phyloP scores from a whole-genome alignment of 92 coral and sea anemone genomes.

The Umimayanthus chanpuru region DNA sequence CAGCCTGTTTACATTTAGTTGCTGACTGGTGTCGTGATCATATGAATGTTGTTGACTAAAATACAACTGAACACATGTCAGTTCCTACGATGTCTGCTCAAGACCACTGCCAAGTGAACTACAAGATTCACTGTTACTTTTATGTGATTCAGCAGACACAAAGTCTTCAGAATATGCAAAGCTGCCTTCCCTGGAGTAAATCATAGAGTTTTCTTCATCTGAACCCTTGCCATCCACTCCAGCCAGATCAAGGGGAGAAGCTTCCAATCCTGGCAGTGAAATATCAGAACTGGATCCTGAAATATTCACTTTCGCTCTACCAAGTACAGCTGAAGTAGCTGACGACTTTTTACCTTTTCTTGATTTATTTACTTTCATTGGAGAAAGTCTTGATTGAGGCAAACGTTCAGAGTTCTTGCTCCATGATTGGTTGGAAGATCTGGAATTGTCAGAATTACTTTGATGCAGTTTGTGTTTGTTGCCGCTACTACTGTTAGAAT shows the following conservation, averaged over 20 bases:
- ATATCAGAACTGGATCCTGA: neutral
- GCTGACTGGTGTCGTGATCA: no score
- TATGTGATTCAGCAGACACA: conserved; percentile 51
- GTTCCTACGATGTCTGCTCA: neutral
- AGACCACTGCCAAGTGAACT: conserved; percentile 25
- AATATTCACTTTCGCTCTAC: conserved; percentile 21
- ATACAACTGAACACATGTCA: no score
- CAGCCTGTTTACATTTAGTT: no score
- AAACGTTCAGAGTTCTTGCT: neutral
- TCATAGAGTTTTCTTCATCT: neutral
- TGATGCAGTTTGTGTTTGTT: neutral
- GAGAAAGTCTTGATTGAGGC: conserved; percentile 27
- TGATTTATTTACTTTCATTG: neutral
- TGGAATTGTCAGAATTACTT: neutral
- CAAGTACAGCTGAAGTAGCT: neutral
- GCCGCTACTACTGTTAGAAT: neutral
- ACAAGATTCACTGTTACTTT: conserved; percentile 36
- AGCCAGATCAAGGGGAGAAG: neutral
- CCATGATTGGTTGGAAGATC: neutral
- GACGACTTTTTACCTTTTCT: neutral
- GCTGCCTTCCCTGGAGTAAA: conserved; percentile 47
- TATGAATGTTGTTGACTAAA: neutral
- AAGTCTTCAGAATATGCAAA: conserved; percentile 66
- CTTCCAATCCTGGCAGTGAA: neutral
- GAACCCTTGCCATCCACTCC: neutral